Base-by-base conservation (phyloP, 1,140 invertebrate genomes). In the Cotesia vestalis region DNA sequence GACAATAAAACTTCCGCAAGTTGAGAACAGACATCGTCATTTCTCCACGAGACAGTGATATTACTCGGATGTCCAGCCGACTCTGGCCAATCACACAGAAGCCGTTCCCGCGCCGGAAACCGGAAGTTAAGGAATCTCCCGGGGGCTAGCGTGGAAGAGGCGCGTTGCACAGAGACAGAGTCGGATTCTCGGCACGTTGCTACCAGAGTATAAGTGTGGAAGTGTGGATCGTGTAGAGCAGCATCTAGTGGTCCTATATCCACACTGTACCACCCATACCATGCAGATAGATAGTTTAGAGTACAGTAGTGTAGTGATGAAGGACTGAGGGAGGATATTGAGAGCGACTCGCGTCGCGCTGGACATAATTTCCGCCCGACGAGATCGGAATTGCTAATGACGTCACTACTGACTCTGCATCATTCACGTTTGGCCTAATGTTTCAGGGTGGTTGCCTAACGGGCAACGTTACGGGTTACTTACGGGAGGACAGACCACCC, bases 311-410 rank as follows among this genome's bases (percentile, higher is more conserved):
- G 60, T 34, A 12, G 9, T 34, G 60, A 61, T 20, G 17, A 35
- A 62, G 75, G 75, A 69, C 71, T 64, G 73, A 74, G 78, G 75
- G 79, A 85, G 84, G 85, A 87, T 87, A 87, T 87, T 87, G 85
- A 87, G 85, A 87, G 84, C 82, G 83, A 84, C 80, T 84, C 82
- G 81, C 79, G 80, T 82, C 81, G 81, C 79, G 81, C 81, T 86
- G 86, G 86, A 87, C 86, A 87, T 87, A 87, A 87, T 87, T 87
- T 87, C 86, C 86, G 86, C 85, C 83, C 84, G 85, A 86, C 86
- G 84, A 85, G 86, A 86, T 87, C 84, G 83, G 86, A 87, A 87
- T 87, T 86, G 83, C 86, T 87, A 87, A 87, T 87, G 85, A 86
- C 84, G 84, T 85, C 83, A 84, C 83, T 83, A 81, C 84, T 82